These are phyloP conservation scores for Poeciliopsis gracilis DNA, from an alignment of 2,797 vertebrate species.

Conservation along the genomic window DNA sequence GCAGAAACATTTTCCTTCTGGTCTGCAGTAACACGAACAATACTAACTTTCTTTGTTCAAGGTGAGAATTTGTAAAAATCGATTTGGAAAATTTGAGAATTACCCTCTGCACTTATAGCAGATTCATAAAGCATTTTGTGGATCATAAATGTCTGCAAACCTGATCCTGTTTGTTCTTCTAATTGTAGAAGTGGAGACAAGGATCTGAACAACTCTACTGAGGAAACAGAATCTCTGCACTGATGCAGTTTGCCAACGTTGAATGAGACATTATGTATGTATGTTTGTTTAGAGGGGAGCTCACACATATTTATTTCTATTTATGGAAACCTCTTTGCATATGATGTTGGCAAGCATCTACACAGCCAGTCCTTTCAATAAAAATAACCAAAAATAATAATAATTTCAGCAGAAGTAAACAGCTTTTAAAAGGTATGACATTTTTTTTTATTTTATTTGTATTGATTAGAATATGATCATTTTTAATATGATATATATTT, in stretches of 20 bases:
- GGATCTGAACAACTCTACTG: neutral
- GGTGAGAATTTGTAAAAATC: neutral
- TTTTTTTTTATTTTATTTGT: neutral
- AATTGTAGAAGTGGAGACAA: neutral
- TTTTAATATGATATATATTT: too few relatives aligned
- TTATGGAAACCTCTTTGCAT: neutral
- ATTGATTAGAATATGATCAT: neutral
- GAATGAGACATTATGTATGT: neutral
- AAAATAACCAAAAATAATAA: neutral
- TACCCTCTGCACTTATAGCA: neutral
- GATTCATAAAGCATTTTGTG: neutral
- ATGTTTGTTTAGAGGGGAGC: neutral
- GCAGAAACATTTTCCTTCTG: conserved; percentile 9
- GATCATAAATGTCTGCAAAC: neutral
- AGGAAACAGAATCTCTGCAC: neutral
- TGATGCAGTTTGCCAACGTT: neutral
- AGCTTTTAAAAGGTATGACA: neutral
- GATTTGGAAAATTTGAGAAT: neutral
- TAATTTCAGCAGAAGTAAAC: neutral
- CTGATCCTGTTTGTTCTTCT: neutral
- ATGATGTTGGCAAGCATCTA: neutral
- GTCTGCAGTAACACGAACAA: neutral
- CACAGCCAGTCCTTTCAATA: neutral
- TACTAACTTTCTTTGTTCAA: neutral
- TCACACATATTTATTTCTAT: neutral